Conservation (phyloP, 2,888 invertebrate species). For the Phengaris arion region DNA sequence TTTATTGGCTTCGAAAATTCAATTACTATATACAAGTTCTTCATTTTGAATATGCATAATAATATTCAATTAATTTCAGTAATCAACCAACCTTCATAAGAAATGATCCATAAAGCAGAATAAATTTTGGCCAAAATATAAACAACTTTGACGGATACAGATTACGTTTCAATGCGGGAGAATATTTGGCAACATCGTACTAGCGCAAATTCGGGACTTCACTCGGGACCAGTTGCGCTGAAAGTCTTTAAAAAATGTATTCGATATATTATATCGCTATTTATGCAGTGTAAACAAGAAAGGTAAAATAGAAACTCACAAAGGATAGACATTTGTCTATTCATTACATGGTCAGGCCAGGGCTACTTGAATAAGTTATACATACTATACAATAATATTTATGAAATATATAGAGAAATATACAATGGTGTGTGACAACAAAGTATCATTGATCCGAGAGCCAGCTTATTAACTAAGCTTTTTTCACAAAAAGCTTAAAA, state of each 20-base stretch:
- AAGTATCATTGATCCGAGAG: neutral
- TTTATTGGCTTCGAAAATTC: too few relatives aligned
- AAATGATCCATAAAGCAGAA: neutral
- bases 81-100: neutral
- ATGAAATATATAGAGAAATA: neutral
- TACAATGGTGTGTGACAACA: too few relatives aligned
- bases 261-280: neutral
- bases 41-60: neutral
- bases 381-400: neutral
- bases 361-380: neutral
- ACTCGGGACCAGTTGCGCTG: neutral
- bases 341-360: neutral
- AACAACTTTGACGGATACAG: neutral
- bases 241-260: neutral
- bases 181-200: neutral
- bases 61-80: neutral
- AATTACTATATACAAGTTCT: too few relatives aligned
- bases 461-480: neutral
- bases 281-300: neutral
- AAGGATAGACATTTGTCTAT: neutral
- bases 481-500: neutral
- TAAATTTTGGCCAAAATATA: neutral
- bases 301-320: neutral
- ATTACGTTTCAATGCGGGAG: slow-evolving; percentile 2
- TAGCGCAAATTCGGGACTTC: neutral